Base-by-base conservation (phyloP, 2,888 invertebrate species). In the Neoscelio sp. region DNA sequence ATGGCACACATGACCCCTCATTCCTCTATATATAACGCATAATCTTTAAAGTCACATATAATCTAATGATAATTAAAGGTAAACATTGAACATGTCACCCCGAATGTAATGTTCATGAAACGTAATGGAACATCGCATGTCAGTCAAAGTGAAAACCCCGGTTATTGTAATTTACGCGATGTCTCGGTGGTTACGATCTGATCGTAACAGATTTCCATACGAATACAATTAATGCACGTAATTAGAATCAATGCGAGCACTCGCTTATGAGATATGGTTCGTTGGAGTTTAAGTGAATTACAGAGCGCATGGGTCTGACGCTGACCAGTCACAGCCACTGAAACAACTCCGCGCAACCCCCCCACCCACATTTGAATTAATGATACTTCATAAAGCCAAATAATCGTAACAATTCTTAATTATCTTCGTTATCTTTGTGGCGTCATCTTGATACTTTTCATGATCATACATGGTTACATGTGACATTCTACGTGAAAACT, bases 281-380 rank as follows among this genome's bases (percentile, higher is more conserved):
- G 62, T 48, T 42, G 42, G 60, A 58, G 73, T 78, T 67, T 62
- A 52, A 71, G 58, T 78, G 73, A 78, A 73, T 78, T 73, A 78
- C 44, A 42, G 60, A 73, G 50, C 71, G 68, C 68, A 73, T 78
- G 78, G 74, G 78, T 78, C 78, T 74, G 78, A 78, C 78, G 70
- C 67, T 73, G 70, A 70, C 46, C 76, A 70, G 76, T 70, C 76
- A 13, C 56, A 64, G 70, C 76, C 70, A 77, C 64, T 62, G 68
- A 77, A 62, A 64, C 33, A 30, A 13, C 42, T 3, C 60, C 65
- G 65, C 65, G 44, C 58, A 2, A 44, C 10, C 62, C 62, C 52
- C 68, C 62, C 60, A 10, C 46, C 67, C 18, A 54, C 42, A 62
- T 52, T 42, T 23, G 26, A 71, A 78, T 78, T 52, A 10, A 73